Conservation (phyloP, 2,888 invertebrate genomes). For the Dryobotodes eremita region DNA sequence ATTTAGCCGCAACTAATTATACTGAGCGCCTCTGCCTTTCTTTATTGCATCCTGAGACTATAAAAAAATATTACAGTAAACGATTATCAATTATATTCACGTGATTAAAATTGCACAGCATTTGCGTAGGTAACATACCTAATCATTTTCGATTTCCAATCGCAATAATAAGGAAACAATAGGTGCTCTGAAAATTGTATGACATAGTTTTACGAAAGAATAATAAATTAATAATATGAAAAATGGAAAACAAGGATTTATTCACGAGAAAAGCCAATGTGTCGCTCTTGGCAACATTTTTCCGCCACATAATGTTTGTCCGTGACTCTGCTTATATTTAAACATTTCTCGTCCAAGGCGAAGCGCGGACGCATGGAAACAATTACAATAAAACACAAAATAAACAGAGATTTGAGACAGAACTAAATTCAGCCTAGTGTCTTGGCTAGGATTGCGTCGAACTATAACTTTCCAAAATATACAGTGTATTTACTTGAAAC, state of each 20-base stretch:
- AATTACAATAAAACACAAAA: slow-evolving; percentile 55
- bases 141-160: neutral
- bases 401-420: slow-evolving; percentile 42
- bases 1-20: neutral
- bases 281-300: slow-evolving; percentile 44
- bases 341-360: slow-evolving; percentile 50
- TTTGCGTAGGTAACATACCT: neutral
- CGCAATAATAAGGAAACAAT: neutral
- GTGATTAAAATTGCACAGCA: neutral
- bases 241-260: neutral
- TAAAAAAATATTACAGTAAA: neutral
- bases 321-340: slow-evolving; percentile 61
- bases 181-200: neutral
- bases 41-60: neutral
- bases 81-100: neutral
- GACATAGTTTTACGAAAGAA: neutral
- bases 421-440: slow-evolving; percentile 29
- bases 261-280: slow-evolving; percentile 22
- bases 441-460: slow-evolving; percentile 18
- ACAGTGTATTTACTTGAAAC: slow-evolving; percentile 8
- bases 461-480: slow-evolving; percentile 29
- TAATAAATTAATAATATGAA: too few relatives aligned
- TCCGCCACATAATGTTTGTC: slow-evolving; percentile 28
- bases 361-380: slow-evolving; percentile 44
- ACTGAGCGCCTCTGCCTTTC: neutral